phyloP scores from a whole-genome alignment of 2,888 invertebrate genomes.

The Drosophila setosimentum region DNA sequence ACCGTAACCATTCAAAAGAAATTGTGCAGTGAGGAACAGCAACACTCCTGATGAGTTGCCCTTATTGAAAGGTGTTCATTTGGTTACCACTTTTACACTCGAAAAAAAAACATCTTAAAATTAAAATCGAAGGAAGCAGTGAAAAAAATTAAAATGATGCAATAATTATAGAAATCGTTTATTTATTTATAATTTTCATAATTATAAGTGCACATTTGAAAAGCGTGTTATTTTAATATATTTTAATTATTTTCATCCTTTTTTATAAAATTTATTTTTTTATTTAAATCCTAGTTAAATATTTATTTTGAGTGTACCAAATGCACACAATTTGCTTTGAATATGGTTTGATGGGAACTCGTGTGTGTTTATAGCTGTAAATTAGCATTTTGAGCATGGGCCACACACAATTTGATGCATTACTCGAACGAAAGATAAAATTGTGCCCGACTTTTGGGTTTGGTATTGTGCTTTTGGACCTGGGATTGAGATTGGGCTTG shows the following conservation, averaged over 20 bases:
- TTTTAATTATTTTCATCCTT: neutral
- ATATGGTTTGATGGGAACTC: conserved; percentile 32
- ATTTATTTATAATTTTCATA: neutral
- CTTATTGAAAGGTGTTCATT: conserved; percentile 73
- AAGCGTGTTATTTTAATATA: neutral
- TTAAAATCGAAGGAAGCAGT: neutral
- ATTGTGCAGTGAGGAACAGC: conserved; percentile 54
- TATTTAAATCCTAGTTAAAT: neutral
- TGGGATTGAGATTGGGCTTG: neutral
- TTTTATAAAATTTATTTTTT: neutral
- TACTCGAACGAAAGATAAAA: conserved; percentile 38
- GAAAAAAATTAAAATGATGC: neutral
- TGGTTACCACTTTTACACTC: conserved; percentile 36
- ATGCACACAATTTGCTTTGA: conserved; percentile 72
- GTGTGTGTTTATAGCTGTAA: conserved; percentile 48
- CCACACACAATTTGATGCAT: conserved; percentile 59
- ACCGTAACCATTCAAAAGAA: conserved; percentile 71
- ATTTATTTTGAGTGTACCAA: conserved; percentile 27
- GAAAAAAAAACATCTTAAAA: neutral
- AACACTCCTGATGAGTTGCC: conserved; percentile 46
- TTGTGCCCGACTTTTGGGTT: conserved; percentile 18
- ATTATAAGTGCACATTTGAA: neutral
- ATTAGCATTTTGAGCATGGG: conserved; percentile 66
- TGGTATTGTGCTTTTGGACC: conserved; percentile 9
- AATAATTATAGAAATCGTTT: neutral